Conservation (phyloP, 2,113 vertebrate species). For the Entomyzon cyanotis region DNA sequence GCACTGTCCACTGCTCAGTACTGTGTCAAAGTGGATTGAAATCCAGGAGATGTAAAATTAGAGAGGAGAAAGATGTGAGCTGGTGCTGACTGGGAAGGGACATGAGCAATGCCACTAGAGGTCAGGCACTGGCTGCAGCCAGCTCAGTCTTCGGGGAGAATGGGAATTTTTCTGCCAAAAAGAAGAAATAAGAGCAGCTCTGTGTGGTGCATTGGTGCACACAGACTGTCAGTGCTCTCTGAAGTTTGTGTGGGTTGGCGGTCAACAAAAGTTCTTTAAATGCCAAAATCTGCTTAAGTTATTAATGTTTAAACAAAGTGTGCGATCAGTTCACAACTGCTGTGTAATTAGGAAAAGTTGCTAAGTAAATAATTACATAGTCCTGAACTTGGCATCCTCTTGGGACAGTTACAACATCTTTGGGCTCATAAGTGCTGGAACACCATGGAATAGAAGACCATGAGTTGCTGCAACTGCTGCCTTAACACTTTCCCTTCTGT, state of each 20-base stretch:
- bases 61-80: fast-evolving
- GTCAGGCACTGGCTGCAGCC: constrained; percentile 5
- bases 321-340: background rate
- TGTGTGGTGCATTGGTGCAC: background rate
- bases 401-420: background rate
- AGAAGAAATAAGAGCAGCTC: background rate
- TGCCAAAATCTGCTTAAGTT: background rate
- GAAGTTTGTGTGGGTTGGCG: background rate
- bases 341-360: background rate
- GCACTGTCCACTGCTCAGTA: background rate
- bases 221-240: background rate
- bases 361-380: background rate
- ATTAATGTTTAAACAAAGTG: background rate
- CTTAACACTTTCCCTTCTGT: background rate
- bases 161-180: background rate
- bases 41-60: background rate
- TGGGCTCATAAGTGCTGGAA: background rate
- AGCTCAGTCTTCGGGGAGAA: background rate
- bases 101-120: constrained; percentile 17
- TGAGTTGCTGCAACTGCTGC: background rate
- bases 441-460: background rate
- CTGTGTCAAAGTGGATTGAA: fast-evolving
- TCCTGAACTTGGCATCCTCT: background rate
- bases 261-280: background rate
- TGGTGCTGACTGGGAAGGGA: background rate